Evolutionary conservation across 2,888 invertebrate genomes (phyloP), one percentile per base, ranked within the genome.

Genomic region (Melanostoma scalare): DNA sequence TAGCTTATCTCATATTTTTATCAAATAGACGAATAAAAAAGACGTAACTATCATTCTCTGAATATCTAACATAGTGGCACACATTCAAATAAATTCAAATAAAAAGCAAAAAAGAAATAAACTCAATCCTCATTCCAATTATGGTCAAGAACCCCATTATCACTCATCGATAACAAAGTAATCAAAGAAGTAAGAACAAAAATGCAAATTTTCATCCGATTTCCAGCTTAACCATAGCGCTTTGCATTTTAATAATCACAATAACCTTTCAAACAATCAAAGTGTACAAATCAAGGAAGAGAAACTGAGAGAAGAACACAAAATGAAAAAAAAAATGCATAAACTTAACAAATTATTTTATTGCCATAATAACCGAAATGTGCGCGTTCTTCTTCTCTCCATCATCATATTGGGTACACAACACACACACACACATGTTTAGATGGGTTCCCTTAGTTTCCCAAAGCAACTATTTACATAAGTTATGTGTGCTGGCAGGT

Each of bases 181-280:
- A 82, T 82, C 82, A 82, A 78, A 58, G 20, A 73, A 72, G 9
- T 48, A 48, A 48, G 36, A 63, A 63, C 9, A 58, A 75, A 82
- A 63, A 82, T 78, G 68, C 82, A 78, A 82, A 82, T 82, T 78
- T 60, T 65, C 78, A 82, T 82, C 82, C 73, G 82, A 82, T 74
- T 78, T 82, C 58, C 63, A 65, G 65, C 73, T 69, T 65, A 48
- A 52, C 73, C 72, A 68, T 65, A 78, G 48, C 82, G 82, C 82
- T 82, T 82, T 82, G 82, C 82, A 82, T 82, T 78, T 74, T 82
- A 82, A 82, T 82, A 69, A 82, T 77, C 82, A 78, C 67, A 69
- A 78, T 63, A 78, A 73, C 63, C 36, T 69, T 65, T 77, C 56
- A 68, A 72, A 77, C 55, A 68, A 20, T 56, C 48, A 63, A 60